Conservation (phyloP, 2,113 vertebrate species). For the Labeo rohita region DNA sequence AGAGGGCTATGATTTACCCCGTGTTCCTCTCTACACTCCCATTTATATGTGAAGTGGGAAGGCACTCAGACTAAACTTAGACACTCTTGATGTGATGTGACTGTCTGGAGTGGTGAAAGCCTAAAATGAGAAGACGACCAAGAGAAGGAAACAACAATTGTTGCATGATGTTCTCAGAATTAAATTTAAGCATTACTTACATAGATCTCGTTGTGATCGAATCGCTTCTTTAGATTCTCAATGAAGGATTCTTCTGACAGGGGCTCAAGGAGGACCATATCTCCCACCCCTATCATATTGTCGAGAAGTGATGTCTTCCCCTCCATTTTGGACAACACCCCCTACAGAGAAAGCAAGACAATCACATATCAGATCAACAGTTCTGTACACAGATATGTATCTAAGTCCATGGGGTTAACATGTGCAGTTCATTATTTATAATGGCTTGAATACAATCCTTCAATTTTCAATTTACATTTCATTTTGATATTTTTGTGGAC, state of each 20-base stretch:
- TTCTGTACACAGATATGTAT: not conserved
- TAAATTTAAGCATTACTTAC: constrained; percentile 77
- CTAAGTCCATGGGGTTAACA: not conserved
- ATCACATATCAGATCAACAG: constrained; percentile 5
- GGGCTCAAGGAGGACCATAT: constrained; percentile 97
- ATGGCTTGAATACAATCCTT: not conserved
- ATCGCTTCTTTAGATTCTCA: constrained; percentile 91
- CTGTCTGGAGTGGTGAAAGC: not conserved
- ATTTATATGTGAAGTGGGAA: constrained; percentile 7
- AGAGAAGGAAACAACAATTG: not conserved
- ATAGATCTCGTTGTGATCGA: constrained; percentile 93
- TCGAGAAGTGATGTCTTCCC: constrained; percentile 96
- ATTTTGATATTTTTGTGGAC: not conserved
- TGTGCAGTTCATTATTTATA: not conserved
- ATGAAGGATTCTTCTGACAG: constrained; percentile 91
- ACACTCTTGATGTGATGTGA: not conserved
- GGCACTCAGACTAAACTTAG: not conserved
- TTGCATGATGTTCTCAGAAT: not conserved
- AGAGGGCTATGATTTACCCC: constrained; percentile 31
- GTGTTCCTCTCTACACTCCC: constrained; percentile 27
- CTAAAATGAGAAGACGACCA: not conserved
- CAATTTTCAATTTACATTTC: not conserved
- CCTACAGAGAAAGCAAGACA: constrained; percentile 49
- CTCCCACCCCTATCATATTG: constrained; percentile 96
- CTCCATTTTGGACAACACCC: constrained; percentile 91